Evolutionary conservation across 2,113 vertebrate genomes (phyloP).

Genomic region (Spheniscus mendiculus): DNA sequence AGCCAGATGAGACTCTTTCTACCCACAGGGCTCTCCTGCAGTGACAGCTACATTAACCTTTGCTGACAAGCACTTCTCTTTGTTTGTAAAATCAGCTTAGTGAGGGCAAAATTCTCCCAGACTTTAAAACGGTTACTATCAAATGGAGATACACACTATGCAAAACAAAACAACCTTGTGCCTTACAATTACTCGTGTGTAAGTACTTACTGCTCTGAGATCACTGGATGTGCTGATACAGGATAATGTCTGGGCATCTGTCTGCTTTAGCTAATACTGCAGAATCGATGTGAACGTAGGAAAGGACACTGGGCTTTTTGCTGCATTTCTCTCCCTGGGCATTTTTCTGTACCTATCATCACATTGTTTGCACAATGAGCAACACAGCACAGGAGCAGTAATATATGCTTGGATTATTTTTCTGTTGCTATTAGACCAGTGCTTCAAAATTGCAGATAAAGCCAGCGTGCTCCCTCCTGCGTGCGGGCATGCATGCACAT

Average conservation of each 20-base stretch:
- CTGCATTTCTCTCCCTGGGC: constrained; percentile 25
- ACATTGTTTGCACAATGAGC: constrained; percentile 9
- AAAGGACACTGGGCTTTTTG: neutral
- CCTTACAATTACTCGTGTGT: neutral
- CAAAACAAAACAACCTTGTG: constrained; percentile 34
- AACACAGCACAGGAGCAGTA: constrained; percentile 24
- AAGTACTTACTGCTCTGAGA: neutral
- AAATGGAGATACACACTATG: neutral
- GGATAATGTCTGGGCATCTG: constrained; percentile 19
- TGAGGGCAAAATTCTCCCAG: constrained; percentile 54
- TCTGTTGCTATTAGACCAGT: constrained; percentile 31
- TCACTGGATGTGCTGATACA: neutral
- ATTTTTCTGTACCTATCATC: neutral
- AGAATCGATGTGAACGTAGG: neutral
- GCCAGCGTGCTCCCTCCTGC: neutral
- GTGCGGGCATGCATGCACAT: fast-evolving
- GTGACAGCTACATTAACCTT: constrained; percentile 68
- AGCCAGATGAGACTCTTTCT: constrained; percentile 54
- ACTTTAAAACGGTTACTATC: constrained; percentile 44
- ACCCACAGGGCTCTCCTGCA: constrained; percentile 60
- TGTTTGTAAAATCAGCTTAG: constrained; percentile 66
- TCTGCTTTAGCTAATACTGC: neutral
- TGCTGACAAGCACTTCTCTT: constrained; percentile 65
- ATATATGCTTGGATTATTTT: constrained; percentile 39
- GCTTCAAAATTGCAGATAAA: neutral